Evolutionary conservation across 2,797 vertebrate species (phyloP).

Genomic region (Cossypha dichroa): DNA sequence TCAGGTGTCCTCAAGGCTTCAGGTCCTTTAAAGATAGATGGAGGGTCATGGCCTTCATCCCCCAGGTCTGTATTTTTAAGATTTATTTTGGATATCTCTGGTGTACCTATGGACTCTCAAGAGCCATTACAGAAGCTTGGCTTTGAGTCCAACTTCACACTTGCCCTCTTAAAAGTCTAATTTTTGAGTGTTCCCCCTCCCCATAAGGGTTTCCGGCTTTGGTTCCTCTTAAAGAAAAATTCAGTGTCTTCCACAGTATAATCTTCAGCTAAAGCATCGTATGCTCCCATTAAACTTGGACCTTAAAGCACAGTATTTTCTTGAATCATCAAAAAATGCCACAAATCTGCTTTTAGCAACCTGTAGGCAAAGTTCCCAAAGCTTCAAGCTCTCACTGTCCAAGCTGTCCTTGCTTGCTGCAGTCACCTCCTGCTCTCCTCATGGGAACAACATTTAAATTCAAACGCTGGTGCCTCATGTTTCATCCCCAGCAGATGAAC

Average conservation of each 20-base stretch:
- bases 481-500: constrained; percentile 14
- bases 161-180: background rate
- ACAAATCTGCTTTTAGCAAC: background rate
- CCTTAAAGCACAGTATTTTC: background rate
- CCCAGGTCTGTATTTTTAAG: background rate
- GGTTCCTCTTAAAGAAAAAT: background rate
- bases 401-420: background rate
- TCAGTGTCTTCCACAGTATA: background rate
- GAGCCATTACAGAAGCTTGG: background rate
- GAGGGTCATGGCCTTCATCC: rapidly evolving
- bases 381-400: background rate
- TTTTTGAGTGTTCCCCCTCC: background rate
- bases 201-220: background rate
- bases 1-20: rapidly evolving
- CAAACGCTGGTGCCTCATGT: background rate
- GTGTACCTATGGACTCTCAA: background rate
- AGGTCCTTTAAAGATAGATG: background rate
- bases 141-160: background rate
- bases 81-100: background rate
- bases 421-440: background rate
- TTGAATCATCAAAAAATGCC: background rate
- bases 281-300: background rate
- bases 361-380: background rate
- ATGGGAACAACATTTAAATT: background rate
- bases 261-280: background rate